Conservation (phyloP, 2,797 vertebrate species). For the Danionella dracula region DNA sequence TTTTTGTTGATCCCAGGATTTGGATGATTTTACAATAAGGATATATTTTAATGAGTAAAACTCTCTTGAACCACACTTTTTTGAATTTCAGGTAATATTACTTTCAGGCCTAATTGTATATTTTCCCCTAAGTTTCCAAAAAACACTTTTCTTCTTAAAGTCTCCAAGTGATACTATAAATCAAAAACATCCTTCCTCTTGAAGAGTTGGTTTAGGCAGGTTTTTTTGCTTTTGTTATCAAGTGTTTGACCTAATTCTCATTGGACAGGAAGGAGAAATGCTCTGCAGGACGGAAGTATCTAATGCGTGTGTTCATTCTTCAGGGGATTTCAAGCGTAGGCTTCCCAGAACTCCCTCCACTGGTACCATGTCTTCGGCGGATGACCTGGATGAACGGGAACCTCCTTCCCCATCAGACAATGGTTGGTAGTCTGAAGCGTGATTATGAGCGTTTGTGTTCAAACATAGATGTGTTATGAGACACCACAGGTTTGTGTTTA, state of each 20-base stretch:
- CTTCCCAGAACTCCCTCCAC: slow-evolving; percentile 94
- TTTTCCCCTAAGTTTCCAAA: too few relatives aligned
- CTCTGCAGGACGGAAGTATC: slow-evolving; percentile 22
- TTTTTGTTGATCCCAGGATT: too few relatives aligned
- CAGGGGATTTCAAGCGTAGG: slow-evolving; percentile 89
- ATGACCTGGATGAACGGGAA: slow-evolving; percentile 94
- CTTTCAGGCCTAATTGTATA: too few relatives aligned
- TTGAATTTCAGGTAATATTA: too few relatives aligned
- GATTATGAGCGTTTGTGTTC: slow-evolving; percentile 11
- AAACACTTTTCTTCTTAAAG: too few relatives aligned
- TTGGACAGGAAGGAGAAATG: slow-evolving; percentile 1
- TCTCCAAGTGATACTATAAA: too few relatives aligned
- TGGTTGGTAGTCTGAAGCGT: slow-evolving; percentile 56
- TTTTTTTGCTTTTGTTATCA: neutral
- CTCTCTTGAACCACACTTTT: too few relatives aligned
- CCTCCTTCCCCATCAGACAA: slow-evolving; percentile 80
- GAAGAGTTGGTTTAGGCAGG: neutral
- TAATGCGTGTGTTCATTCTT: slow-evolving; percentile 13
- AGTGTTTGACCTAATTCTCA: slow-evolving; percentile 1
- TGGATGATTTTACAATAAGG: too few relatives aligned
- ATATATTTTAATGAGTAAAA: too few relatives aligned
- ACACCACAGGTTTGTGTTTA: neutral
- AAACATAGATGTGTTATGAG: neutral
- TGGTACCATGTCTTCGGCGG: slow-evolving; percentile 97
- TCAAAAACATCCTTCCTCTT: neutral